A percentile compares a stretch with the other conserved stretches of the same genome.
phyloP scores from a whole-genome alignment of 1,140 invertebrate species.

The Trachelipus rathkii region DNA sequence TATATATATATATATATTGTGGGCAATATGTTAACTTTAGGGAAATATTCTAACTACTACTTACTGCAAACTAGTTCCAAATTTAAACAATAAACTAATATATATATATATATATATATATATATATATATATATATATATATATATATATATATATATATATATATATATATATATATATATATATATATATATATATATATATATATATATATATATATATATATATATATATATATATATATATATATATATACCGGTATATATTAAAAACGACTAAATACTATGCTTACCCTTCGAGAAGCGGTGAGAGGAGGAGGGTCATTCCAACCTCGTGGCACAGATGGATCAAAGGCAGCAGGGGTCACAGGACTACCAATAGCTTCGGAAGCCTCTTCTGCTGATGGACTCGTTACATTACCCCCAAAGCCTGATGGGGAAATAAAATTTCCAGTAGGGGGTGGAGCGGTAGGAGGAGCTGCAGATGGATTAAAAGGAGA shows the following conservation, averaged over 20 bases:
- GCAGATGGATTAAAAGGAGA: not conserved
- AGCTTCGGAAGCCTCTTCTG: not conserved
- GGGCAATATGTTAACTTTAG: too few species aligned
- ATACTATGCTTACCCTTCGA: constrained; percentile 27
- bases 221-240: constrained; percentile 53
- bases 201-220: constrained; percentile 46
- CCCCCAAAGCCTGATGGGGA: not conserved
- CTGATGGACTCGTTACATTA: not conserved
- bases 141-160: too few species aligned
- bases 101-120: too few species aligned
- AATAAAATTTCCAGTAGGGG: not conserved
- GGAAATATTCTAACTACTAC: too few species aligned
- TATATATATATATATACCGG: too few species aligned
- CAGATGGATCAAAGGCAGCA: constrained; percentile 26
- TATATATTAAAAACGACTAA: constrained; percentile 27
- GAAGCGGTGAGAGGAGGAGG: constrained; percentile 26
- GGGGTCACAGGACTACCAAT: constrained; percentile 8
- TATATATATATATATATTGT: constrained; percentile 19
- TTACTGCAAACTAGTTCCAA: too few species aligned
- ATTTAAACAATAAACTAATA: too few species aligned
- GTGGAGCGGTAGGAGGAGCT: not conserved
- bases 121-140: constrained; percentile 1
- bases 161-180: constrained; percentile 14
- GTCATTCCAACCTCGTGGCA: constrained; percentile 33
- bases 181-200: constrained; percentile 19